phyloP scores from a whole-genome alignment of 2,113 vertebrate genomes.

The Danio rerio region DNA sequence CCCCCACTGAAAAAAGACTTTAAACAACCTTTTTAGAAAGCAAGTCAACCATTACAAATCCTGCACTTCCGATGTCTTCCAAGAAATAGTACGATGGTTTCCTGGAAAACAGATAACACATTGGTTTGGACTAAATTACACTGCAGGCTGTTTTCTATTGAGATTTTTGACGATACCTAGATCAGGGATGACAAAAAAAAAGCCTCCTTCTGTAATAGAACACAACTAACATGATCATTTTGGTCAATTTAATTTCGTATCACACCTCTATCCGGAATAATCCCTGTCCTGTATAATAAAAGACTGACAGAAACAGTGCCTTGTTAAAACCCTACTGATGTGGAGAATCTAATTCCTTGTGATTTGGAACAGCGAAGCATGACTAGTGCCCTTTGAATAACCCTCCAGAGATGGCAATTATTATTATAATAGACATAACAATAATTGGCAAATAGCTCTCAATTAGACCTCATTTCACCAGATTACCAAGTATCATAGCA shows the following conservation, averaged over 20 bases:
- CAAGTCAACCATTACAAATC: background rate
- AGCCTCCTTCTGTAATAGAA: background rate
- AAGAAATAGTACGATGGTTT: slow-evolving; percentile 3
- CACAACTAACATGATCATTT: background rate
- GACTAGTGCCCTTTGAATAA: background rate
- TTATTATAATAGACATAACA: background rate
- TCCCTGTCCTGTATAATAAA: background rate
- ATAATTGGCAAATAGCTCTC: slow-evolving; percentile 12
- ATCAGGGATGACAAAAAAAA: background rate
- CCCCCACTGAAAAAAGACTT: background rate
- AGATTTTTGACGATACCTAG: background rate
- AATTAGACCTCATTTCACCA: background rate
- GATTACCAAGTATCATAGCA: background rate
- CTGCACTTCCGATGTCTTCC: background rate
- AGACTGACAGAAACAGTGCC: background rate
- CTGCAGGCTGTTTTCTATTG: background rate
- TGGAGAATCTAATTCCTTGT: background rate
- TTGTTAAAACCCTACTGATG: background rate
- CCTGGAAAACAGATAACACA: background rate
- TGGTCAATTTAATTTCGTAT: background rate
- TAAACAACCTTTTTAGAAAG: background rate
- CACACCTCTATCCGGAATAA: background rate
- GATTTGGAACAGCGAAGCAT: background rate
- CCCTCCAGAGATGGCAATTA: background rate
- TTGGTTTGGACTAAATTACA: slow-evolving; percentile 12